Evolutionary conservation across 2,797 vertebrate genomes (phyloP), one percentile per base, ranked within the genome.

Genomic region (Myripristis jacobus): DNA sequence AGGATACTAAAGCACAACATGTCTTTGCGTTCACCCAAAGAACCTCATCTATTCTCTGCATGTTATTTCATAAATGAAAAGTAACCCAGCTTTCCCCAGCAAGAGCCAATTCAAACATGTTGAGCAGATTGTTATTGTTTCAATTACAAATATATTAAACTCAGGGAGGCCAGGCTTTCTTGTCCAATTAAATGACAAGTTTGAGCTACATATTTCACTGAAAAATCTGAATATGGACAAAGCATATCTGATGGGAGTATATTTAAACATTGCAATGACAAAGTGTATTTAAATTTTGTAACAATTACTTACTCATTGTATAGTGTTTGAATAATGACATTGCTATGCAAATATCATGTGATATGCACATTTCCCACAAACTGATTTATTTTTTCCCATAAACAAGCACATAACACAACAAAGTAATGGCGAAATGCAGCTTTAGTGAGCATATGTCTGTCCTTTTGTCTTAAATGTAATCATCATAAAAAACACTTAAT

Each of bases 401-500:
- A 89, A 87, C 64, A 77, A 59, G 76, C 55, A 64, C 34, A 59
- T 4, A 9, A 19, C 13, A 62, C 11, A 19, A 36, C 52, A 69
- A 73, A 64, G 31, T 59, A 69, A 66, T 66, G 70, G 74, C 29
- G 7, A 36, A 65, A 61, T 4, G 12, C 38, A 55, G 21, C 62
- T n/a, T 38, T 60, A 70, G 54, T 64, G 54, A 67, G 34, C 60
- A 46, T 13, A 68, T 57, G 65, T 70, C 68, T 70, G 27, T 31
- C 66, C 52, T 76, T 64, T 88, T 82, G 78, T 78, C 79, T 82
- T 77, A 48, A 69, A 85, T 67, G 82, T 75, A 86, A 83, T 90
- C 77, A 83, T 90, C 81, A 78, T 87, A 75, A 90, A 76, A 78
- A 90, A 87, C 77, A 81, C 90, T 91, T 92, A 88, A 91, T 91